Evolutionary conservation across 2,113 vertebrate species (phyloP).

Genomic region (Ardeotis arabs): DNA sequence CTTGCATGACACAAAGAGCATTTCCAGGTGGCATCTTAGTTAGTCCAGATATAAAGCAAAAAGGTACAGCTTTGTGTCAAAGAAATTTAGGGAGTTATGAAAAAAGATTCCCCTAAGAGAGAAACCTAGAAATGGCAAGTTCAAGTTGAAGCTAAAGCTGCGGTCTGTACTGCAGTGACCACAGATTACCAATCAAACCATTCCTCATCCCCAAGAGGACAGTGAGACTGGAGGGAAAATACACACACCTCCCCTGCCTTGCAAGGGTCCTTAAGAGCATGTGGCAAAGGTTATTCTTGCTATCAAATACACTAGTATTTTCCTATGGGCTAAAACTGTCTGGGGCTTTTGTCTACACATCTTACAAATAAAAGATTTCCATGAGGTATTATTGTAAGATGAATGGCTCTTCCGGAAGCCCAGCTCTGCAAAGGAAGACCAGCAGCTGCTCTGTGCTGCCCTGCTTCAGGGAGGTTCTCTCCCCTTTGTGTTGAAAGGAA

Average conservation of each 20-base stretch:
- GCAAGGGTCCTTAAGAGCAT: background rate
- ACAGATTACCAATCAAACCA: background rate
- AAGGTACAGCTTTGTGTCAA: background rate
- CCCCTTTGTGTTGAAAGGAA: background rate
- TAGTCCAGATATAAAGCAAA: background rate
- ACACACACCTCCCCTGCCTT: background rate
- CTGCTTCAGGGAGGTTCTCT: background rate
- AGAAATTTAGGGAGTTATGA: background rate
- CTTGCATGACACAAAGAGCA: background rate
- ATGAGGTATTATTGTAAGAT: background rate
- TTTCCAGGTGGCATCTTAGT: background rate
- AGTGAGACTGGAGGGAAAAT: background rate
- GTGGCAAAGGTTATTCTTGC: background rate
- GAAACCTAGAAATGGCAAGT: background rate
- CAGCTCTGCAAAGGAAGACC: background rate
- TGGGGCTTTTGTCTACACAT: background rate
- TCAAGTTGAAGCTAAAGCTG: background rate
- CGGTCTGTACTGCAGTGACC: background rate
- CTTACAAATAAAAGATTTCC: background rate
- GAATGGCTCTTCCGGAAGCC: background rate
- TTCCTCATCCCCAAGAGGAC: background rate
- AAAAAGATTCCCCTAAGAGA: background rate
- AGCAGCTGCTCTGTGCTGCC: background rate
- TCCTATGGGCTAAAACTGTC: background rate
- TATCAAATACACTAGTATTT: background rate